These are phyloP conservation scores for Platalea minor DNA, from an alignment of 2,797 vertebrate species.

Conservation along the genomic window DNA sequence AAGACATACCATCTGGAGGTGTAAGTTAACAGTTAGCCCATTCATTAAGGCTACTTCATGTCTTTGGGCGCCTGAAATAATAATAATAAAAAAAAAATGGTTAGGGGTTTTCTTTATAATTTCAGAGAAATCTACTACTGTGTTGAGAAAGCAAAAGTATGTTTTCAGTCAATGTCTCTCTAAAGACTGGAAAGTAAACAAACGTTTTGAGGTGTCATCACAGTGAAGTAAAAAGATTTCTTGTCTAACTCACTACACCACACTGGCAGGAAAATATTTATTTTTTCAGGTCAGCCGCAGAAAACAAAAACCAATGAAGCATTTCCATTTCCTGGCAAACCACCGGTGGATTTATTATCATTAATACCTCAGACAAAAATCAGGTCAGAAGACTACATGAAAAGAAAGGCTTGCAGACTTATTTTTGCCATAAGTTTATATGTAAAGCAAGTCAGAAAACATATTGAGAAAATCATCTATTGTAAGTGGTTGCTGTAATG, in stretches of 20 bases:
- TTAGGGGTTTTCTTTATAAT: slow-evolving; percentile 4
- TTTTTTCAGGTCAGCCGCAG: slow-evolving; percentile 53
- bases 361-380: slow-evolving; percentile 56
- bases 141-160: neutral
- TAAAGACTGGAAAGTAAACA: slow-evolving; percentile 36
- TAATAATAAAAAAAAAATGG: neutral
- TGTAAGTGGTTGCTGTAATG: neutral
- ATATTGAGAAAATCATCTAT: neutral
- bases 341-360: slow-evolving; percentile 56
- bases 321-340: slow-evolving; percentile 57
- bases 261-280: slow-evolving; percentile 55
- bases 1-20: slow-evolving; percentile 87
- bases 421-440: slow-evolving; percentile 26
- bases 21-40: slow-evolving; percentile 91
- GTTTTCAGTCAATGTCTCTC: neutral
- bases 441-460: slow-evolving; percentile 27
- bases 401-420: neutral
- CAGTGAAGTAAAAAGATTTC: slow-evolving; percentile 34
- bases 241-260: slow-evolving; percentile 20
- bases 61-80: slow-evolving; percentile 82
- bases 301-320: slow-evolving; percentile 61
- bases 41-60: slow-evolving; percentile 94
- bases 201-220: slow-evolving; percentile 42
- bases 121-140: neutral
- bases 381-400: neutral